Base-by-base conservation (phyloP, 2,888 invertebrate species). In the Apotomis capreana region DNA sequence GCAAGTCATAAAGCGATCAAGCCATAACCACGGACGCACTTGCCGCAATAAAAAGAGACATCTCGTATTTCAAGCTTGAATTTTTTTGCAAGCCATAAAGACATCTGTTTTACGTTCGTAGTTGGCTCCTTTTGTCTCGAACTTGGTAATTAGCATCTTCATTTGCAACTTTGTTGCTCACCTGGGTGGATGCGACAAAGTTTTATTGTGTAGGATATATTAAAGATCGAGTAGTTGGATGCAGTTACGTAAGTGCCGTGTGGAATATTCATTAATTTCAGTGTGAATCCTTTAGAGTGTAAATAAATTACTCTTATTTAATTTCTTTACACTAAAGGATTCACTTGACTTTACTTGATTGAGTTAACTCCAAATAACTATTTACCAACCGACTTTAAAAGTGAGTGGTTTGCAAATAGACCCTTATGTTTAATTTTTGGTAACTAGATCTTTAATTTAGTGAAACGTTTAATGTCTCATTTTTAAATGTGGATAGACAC, bases 1-100 rank as follows among this genome's bases (percentile, higher is more conserved):
- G 15, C 12, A 10, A 8, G 55, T 49, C 55, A n/a, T 70, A 67
- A 70, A 70, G 54, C 70, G 70, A 70, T 70, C 65, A 61, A 60
- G 70, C 55, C 59, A 70, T 70, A 70, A 67, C 70, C 70, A 54
- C 59, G 64, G 52, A 67, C 70, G 60, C 55, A 60, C 65, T 70
- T 65, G 37, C 46, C 15, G 65, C 37, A 61, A 70, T 70, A 70
- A 67, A 70, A 70, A 9, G 15, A 60, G 57, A 69, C 59, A 46
- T 60, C 60, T 70, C 65, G 70, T 70, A 63, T 51, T 69, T 70
- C 59, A 40, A 58, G 61, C 40, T 64, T 52, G 13, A 63, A 59
- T 37, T 70, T 55, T 70, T 70, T 67, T 60, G 4, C 37, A 3
- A 37, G 65, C 26, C 54, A 60, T 70, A 61, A 70, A 70, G 65